These are phyloP conservation scores for Popillia japonica DNA, from an alignment of 1,140 invertebrate genomes.

Conservation along the genomic window DNA sequence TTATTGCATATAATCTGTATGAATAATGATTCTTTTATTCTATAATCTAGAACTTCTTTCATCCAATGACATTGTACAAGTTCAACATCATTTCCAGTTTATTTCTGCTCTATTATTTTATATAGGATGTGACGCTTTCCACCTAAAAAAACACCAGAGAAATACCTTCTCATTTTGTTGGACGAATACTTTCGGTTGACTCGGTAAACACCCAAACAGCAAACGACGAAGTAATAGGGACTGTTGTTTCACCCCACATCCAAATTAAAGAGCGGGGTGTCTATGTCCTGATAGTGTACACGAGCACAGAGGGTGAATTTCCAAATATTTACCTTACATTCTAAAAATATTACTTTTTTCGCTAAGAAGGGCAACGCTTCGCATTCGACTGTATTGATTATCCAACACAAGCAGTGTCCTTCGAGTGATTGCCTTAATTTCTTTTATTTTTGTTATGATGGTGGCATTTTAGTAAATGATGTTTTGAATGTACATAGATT, in stretches of 20 bases:
- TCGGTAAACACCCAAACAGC: not conserved
- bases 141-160: not conserved
- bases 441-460: slow-evolving; percentile 2
- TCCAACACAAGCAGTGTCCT: not conserved
- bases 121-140: no score
- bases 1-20: no score
- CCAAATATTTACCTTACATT: slow-evolving; percentile 41
- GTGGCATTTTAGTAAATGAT: not conserved
- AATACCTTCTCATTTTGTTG: not conserved
- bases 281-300: slow-evolving; percentile 11
- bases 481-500: no score
- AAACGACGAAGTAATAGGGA: not conserved
- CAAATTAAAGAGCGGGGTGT: slow-evolving; percentile 30
- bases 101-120: no score
- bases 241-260: not conserved
- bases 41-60: no score
- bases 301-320: slow-evolving; percentile 3
- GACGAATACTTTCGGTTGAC: not conserved
- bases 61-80: no score
- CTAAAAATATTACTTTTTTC: slow-evolving; percentile 38
- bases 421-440: slow-evolving; percentile 9
- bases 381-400: slow-evolving; percentile 13
- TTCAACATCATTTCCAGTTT: no score
- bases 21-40: no score
- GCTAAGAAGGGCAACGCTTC: not conserved